Evolutionary conservation across 1,140 invertebrate genomes (phyloP).

Genomic region (Pachyrhynchus sulphureomaculatus): DNA sequence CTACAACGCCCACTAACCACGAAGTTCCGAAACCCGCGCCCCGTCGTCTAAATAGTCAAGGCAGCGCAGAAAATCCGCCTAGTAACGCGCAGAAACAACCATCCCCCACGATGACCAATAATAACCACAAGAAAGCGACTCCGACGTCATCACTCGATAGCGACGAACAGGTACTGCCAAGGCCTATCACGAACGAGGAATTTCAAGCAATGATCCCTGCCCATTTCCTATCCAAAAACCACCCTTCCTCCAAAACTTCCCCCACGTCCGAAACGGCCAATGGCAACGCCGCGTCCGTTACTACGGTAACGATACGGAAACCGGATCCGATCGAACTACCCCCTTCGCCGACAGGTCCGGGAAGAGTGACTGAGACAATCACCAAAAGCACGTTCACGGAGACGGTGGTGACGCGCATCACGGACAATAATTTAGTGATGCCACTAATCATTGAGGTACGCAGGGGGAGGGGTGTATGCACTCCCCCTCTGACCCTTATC

Average conservation of each 20-base stretch:
- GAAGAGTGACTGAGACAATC: conserved; percentile 87
- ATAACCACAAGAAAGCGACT: conserved; percentile 45
- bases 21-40: conserved; percentile 49
- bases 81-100: conserved; percentile 32
- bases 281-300: conserved; percentile 52
- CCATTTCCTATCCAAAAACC: conserved; percentile 68
- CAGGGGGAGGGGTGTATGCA: conserved; percentile 16
- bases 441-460: conserved; percentile 85
- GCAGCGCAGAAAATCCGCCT: conserved; percentile 36
- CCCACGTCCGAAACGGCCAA: conserved; percentile 53
- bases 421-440: conserved; percentile 82
- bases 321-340: conserved; percentile 72
- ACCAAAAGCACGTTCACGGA: conserved; percentile 93
- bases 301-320: conserved; percentile 73
- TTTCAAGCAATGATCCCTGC: conserved; percentile 92
- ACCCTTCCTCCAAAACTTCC: conserved; percentile 46
- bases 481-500: conserved; percentile 24
- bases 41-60: conserved; percentile 37
- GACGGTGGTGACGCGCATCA: conserved; percentile 88
- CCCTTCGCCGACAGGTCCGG: conserved; percentile 77
- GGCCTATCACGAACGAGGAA: conserved; percentile 86
- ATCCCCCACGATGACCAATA: conserved; percentile 35
- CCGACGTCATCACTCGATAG: conserved; percentile 47
- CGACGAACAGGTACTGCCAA: conserved; percentile 61
- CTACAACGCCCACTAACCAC: conserved; percentile 25